Percentiles rank a stretch among this genome's conserved stretches.
Conservation (phyloP, 2,113 vertebrate genomes). For the Cochlearius cochlearius region DNA sequence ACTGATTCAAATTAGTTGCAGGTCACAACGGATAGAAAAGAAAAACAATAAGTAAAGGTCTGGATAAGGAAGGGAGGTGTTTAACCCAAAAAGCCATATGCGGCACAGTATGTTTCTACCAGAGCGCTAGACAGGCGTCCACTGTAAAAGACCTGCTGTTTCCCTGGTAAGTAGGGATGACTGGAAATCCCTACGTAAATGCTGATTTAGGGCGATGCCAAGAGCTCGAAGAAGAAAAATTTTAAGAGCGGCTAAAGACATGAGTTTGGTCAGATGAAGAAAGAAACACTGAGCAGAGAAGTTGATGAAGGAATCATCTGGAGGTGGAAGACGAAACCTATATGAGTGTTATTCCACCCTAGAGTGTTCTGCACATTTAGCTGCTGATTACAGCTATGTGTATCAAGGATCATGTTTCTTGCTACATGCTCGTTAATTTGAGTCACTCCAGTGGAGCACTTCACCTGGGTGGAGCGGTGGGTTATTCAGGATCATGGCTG, state of each 20-base stretch:
- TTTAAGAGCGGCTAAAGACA: background rate
- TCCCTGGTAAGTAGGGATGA: background rate
- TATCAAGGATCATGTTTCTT: background rate
- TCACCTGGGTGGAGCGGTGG: background rate
- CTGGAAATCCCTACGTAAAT: background rate
- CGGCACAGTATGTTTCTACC: background rate
- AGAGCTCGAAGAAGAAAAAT: background rate
- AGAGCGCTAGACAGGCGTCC: background rate
- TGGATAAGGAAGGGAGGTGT: background rate
- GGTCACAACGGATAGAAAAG: background rate
- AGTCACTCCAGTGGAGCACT: background rate
- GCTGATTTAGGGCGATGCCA: background rate
- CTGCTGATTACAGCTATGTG: background rate
- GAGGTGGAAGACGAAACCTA: background rate
- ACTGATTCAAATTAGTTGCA: background rate
- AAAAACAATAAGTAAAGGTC: background rate
- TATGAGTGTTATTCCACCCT: background rate
- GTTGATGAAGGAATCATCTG: background rate
- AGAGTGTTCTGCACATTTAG: background rate
- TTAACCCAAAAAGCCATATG: background rate
- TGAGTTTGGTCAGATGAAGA: background rate
- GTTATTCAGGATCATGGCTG: background rate
- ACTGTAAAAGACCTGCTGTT: background rate
- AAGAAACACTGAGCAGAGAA: background rate
- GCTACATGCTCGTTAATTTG: rapidly evolving